phyloP scores from a whole-genome alignment of 1,140 invertebrate genomes.

The Dendrolimus punctatus region DNA sequence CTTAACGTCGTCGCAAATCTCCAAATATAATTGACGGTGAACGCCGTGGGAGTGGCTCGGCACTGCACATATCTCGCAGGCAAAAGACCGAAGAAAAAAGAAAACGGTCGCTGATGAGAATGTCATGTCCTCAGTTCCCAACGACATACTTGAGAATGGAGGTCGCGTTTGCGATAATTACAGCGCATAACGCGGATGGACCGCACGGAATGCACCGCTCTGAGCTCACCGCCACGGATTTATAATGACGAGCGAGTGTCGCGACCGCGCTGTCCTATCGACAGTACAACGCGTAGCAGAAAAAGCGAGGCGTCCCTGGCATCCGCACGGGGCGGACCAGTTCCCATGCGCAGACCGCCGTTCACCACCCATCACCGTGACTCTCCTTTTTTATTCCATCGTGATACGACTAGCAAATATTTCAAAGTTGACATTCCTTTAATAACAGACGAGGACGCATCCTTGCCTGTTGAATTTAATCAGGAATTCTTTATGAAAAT shows the following conservation, averaged over 20 bases:
- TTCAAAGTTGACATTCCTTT: constrained; percentile 66
- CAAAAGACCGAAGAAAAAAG: constrained; percentile 49
- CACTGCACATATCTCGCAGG: constrained; percentile 38
- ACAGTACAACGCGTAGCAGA: constrained; percentile 35
- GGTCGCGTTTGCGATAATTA: constrained; percentile 66
- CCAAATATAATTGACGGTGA: constrained; percentile 36
- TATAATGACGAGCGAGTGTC: constrained; percentile 65
- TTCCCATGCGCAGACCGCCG: constrained; percentile 36
- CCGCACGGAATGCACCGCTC: constrained; percentile 55
- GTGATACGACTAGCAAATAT: constrained; percentile 59
- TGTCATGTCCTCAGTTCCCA: constrained; percentile 66
- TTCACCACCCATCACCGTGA: constrained; percentile 23
- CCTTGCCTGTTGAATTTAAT: constrained; percentile 54
- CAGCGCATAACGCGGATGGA: constrained; percentile 59
- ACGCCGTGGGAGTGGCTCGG: constrained; percentile 51
- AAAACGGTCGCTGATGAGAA: constrained; percentile 64
- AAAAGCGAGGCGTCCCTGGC: constrained; percentile 46
- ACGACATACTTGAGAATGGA: constrained; percentile 68
- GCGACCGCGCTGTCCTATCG: constrained; percentile 45
- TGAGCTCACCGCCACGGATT: constrained; percentile 62
- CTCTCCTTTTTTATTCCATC: constrained; percentile 44
- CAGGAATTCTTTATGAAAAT: constrained; percentile 54
- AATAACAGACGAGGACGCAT: constrained; percentile 62
- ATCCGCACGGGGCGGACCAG: constrained; percentile 43
- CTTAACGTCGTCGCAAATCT: constrained; percentile 19